phyloP scores from a whole-genome alignment of 2,888 invertebrate genomes.

The Drosophila neotestacea region DNA sequence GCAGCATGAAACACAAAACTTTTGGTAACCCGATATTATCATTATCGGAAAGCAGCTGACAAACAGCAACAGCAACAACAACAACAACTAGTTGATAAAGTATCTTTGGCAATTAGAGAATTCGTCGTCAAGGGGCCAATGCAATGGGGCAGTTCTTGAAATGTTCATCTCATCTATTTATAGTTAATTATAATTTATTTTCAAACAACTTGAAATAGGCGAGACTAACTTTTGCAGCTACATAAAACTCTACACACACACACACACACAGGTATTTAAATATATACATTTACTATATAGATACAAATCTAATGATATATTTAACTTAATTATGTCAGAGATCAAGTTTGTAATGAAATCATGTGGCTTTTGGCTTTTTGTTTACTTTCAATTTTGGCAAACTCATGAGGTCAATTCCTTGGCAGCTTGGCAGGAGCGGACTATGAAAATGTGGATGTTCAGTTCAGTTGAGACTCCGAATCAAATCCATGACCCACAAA shows the following conservation, averaged over 20 bases:
- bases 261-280: constrained; percentile 11
- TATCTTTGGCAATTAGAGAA: constrained; percentile 20
- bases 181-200: constrained; percentile 68
- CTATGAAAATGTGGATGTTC: not conserved
- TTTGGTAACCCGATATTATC: constrained; percentile 50
- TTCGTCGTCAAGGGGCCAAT: constrained; percentile 23
- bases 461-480: not conserved
- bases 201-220: constrained; percentile 52
- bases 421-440: not conserved
- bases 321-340: not conserved
- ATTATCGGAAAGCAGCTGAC: constrained; percentile 53
- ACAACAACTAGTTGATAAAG: constrained; percentile 22
- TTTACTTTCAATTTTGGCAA: not conserved
- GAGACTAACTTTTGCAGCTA: constrained; percentile 49
- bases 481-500: constrained; percentile 52
- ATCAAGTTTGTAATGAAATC: constrained; percentile 11
- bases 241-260: constrained; percentile 23
- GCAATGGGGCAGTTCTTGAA: constrained; percentile 19
- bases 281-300: not conserved
- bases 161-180: constrained; percentile 53
- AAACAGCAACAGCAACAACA: constrained; percentile 21
- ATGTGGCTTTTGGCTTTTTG: constrained; percentile 11
- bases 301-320: constrained; percentile 1
- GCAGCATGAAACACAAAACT: constrained; percentile 50
- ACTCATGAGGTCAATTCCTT: constrained; percentile 5